Percentiles rank a stretch among this genome's conserved stretches.
Evolutionary conservation across 2,797 vertebrate species (phyloP).

Genomic region (Sus cebifrons): DNA sequence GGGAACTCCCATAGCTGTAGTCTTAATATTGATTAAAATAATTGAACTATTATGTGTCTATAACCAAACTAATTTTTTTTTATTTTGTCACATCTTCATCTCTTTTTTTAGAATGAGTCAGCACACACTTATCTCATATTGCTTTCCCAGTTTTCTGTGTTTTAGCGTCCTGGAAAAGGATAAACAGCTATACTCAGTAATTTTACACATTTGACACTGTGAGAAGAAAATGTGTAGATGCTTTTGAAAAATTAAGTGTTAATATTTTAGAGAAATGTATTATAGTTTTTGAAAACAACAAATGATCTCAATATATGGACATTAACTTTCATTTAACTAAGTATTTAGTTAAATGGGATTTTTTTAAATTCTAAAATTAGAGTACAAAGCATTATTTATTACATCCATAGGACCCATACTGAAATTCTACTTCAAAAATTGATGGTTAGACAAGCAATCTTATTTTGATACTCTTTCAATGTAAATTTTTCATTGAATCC

Average conservation of each 20-base stretch:
- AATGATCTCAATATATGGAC: neutral
- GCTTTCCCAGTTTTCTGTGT: neutral
- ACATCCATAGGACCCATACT: neutral
- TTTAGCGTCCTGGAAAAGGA: neutral
- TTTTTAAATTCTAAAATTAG: neutral
- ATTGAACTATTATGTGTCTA: neutral
- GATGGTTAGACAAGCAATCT: neutral
- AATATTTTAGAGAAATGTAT: conserved; percentile 30
- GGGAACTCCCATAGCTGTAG: too few species aligned
- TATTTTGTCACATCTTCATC: neutral
- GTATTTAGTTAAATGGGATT: conserved; percentile 51
- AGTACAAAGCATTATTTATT: neutral
- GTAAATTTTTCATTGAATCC: conserved; percentile 33
- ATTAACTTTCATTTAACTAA: conserved; percentile 35
- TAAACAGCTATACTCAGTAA: neutral
- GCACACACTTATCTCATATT: neutral
- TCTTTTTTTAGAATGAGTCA: neutral
- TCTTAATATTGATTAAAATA: neutral
- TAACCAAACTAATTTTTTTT: neutral
- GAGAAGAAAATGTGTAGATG: neutral
- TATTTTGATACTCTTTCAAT: neutral
- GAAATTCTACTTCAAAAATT: conserved; percentile 34
- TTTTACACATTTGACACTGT: neutral
- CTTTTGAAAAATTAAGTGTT: conserved; percentile 54
- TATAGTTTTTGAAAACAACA: neutral